Conservation (phyloP, 2,888 invertebrate genomes). For the Cristatella mucedo region DNA sequence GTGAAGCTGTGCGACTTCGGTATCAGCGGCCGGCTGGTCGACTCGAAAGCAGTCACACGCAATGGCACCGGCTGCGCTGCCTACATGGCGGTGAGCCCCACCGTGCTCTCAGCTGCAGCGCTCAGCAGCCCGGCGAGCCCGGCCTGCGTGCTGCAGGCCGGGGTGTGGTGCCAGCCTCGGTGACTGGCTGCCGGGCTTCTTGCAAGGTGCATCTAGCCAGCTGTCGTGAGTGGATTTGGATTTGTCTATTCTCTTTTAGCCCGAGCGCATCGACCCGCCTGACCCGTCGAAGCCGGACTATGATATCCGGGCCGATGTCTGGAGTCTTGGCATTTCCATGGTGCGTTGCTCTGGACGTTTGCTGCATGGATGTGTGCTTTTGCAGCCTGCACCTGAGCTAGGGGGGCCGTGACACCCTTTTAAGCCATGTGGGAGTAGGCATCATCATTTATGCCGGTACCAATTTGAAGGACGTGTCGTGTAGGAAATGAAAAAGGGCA, state of each 20-base stretch:
- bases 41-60: slow-evolving; percentile 90
- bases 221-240: too few relatives aligned
- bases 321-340: slow-evolving; percentile 71
- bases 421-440: too few relatives aligned
- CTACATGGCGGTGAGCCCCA: slow-evolving; percentile 93
- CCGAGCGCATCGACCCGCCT: slow-evolving; percentile 86
- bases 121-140: background rate
- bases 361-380: background rate
- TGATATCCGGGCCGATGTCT: slow-evolving; percentile 96
- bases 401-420: too few relatives aligned
- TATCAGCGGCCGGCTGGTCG: slow-evolving; percentile 89
- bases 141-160: too few relatives aligned
- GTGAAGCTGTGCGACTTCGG: slow-evolving; percentile 99
- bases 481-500: too few relatives aligned
- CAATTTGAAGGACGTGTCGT: too few relatives aligned
- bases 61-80: slow-evolving; percentile 92
- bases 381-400: background rate
- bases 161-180: too few relatives aligned
- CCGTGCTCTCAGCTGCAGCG: too few relatives aligned
- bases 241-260: too few relatives aligned
- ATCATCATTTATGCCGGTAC: too few relatives aligned
- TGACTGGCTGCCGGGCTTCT: too few relatives aligned
- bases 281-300: slow-evolving; percentile 84
- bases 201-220: too few relatives aligned
- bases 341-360: slow-evolving; percentile 16